Evolutionary conservation across 2,888 invertebrate genomes (phyloP), one percentile per base, ranked within the genome.

Genomic region (Meandrusa payeni): DNA sequence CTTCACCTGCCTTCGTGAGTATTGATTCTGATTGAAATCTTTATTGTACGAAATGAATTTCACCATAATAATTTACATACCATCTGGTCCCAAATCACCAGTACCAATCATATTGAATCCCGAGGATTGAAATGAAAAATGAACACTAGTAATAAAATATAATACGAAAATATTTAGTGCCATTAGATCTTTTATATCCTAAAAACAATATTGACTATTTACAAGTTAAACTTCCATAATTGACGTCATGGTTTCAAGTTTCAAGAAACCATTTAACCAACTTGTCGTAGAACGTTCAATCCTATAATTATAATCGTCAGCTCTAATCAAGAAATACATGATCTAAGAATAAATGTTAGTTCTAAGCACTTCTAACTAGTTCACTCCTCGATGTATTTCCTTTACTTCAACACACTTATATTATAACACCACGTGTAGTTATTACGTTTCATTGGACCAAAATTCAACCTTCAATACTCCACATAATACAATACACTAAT

Each of bases 371-470:
- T 40, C 19, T 12, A 32, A 12, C 1, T 38, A 22, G 27, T 23
- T 26, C 31, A 31, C 31, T 32, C 38, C 34, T 36, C 22, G 47
- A 46, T 52, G 47, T 48, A 43, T 12, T 38, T 38, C 32, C 32
- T 47, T 40, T 45, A 43, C 33, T 48, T 32, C 27, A 41, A 28
- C 48, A 37, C 5, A 17, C 78, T 54, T 59, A 49, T 28, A 51
- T 77, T 81, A 83, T 56, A 73, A 82, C 77, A 77, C 79, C 74
- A 73, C 73, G 82, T 83, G 85, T 79, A 76, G 64, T 59, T 71
- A 74, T 72, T 83, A 80, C 76, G 73, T 72, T 72, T 82, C 77
- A 78, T 87, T 87, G 86, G 86, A 87, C 86, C 86, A 86, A 85
- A 81, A 71, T 85, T 86, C 86, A 87, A 87, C 86, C 86, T 79